Evolutionary conservation across 2,797 vertebrate species (phyloP), one percentile per base, ranked within the genome.

Genomic region (Chelidonichthys spinosus): DNA sequence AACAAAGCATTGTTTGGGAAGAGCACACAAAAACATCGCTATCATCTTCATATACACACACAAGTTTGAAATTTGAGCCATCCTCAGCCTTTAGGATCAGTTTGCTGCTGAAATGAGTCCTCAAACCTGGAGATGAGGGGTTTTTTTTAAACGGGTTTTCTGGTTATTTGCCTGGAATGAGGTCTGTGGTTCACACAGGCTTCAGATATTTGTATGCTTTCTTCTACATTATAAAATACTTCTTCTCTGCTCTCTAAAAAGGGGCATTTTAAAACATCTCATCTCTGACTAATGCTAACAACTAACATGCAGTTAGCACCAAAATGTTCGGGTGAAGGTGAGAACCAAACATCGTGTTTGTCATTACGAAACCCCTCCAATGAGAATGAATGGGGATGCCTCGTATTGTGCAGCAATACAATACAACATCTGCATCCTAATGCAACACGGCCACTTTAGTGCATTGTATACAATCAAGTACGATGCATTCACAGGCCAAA

Each of bases 1-100:
- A 82, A 89, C 80, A 79, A 84, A 83, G 68, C 59, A 67, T 69
- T 83, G 80, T 85, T 85, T 78, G 69, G 35, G 47, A 78, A 80
- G 77, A 59, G 55, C 32, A 77, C 35, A 69, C 65, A 64, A 17
- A 7, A 46, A 7, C 44, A n/a, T 46, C 17, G 17, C 7, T 7
- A 7, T 14, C 1, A 17, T 15, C 5, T 14, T 46, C 44, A 17
- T 3, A 46, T 15, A 46, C 15, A 14, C 43, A 6, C 6, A 44
- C 43, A 5, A 6, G 43, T 44, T 44, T 44, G 17, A 47, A 13
- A 11, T 11, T 42, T 3, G 4, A 42, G 10, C 40, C 40, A 7
- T 11, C 10, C 40, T 44, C 1, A 44, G 46, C 46, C 3, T 47
- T 47, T 4, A n/a, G 17, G 15, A 47, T 7, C 43, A 15, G 43